These are phyloP conservation scores for Lepidocolaptes lacrymiger DNA, from an alignment of 2,797 vertebrate genomes.

Conservation along the genomic window DNA sequence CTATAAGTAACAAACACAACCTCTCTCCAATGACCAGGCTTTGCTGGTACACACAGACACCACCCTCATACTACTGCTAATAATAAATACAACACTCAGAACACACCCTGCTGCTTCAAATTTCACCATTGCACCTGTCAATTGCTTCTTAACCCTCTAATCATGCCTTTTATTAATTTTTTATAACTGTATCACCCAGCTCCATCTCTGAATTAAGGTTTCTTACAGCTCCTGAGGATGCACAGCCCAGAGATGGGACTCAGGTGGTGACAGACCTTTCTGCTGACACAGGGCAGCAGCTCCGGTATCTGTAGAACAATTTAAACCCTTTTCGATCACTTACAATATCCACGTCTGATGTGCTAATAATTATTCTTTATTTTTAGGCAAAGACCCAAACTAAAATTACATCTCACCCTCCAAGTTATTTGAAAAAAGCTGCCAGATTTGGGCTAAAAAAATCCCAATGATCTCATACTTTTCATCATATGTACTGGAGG, in stretches of 20 bases:
- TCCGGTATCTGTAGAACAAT: not conserved
- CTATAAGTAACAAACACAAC: not conserved
- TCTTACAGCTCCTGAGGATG: not conserved
- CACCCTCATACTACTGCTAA: rapidly evolving
- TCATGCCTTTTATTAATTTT: not conserved
- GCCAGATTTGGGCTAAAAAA: constrained; percentile 72
- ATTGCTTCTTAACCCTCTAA: not conserved
- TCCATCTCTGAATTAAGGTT: not conserved
- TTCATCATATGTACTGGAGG: constrained; percentile 69
- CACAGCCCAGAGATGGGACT: not conserved
- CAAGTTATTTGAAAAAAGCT: constrained; percentile 72
- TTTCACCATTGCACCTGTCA: not conserved
- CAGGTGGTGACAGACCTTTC: not conserved
- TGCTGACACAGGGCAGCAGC: not conserved
- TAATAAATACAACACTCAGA: not conserved
- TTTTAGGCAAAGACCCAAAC: constrained; percentile 70
- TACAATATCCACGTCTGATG: constrained; percentile 56
- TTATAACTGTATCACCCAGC: rapidly evolving
- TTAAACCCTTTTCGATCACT: not conserved
- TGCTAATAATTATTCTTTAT: constrained; percentile 73
- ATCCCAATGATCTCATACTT: constrained; percentile 72
- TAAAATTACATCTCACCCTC: constrained; percentile 71
- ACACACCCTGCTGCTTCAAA: not conserved
- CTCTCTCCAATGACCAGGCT: not conserved
- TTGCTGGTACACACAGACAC: rapidly evolving